phyloP scores from a whole-genome alignment of 2,797 vertebrate genomes.

The Nyctalus aviator region DNA sequence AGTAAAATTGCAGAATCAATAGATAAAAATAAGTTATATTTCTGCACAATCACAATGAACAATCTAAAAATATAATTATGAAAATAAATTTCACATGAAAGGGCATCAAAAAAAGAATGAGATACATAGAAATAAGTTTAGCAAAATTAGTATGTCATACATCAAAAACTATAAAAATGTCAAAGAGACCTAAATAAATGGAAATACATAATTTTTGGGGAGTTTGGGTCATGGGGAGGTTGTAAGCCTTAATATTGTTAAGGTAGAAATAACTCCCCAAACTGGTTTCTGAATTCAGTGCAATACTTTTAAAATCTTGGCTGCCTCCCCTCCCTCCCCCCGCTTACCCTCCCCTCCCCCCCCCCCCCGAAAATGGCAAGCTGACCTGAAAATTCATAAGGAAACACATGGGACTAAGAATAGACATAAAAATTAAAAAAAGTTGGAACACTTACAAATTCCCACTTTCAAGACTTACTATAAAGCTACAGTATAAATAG shows the following conservation, averaged over 20 bases:
- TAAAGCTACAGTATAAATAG: neutral
- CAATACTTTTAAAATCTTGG: neutral
- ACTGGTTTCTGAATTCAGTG: neutral
- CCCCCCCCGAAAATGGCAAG: neutral
- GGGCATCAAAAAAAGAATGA: neutral
- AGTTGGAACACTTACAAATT: neutral
- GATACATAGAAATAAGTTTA: neutral
- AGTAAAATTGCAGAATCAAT: neutral
- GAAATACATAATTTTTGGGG: neutral
- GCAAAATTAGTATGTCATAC: neutral
- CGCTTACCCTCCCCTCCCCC: neutral
- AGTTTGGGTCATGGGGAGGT: too few relatives aligned
- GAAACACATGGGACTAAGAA: neutral
- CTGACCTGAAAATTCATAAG: neutral
- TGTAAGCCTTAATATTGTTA: neutral
- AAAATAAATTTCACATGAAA: neutral
- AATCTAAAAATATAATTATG: neutral
- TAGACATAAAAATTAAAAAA: neutral
- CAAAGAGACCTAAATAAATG: neutral
- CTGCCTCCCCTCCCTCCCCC: neutral
- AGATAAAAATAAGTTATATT: neutral
- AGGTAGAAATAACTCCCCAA: neutral
- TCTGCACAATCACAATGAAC: neutral
- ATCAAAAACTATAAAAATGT: neutral
- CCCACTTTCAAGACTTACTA: neutral